These are phyloP conservation scores for Podocnemis expansa DNA, from an alignment of 2,113 vertebrate genomes.

Conservation along the genomic window DNA sequence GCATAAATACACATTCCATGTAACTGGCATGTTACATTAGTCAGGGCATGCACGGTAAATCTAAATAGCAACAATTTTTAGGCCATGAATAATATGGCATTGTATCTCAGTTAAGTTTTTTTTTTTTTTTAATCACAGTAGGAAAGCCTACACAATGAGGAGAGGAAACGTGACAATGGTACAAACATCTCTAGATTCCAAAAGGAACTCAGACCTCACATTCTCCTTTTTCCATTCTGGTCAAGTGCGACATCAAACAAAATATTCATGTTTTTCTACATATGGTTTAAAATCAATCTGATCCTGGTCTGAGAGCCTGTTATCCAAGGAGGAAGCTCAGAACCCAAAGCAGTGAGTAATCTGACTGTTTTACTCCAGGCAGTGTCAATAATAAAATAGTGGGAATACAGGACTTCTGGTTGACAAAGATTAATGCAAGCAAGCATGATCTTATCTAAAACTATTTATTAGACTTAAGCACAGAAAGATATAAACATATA, in stretches of 20 bases:
- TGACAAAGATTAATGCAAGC: no score
- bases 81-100: not conserved
- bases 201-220: not conserved
- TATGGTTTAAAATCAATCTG: not conserved
- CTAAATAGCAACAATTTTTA: not conserved
- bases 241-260: not conserved
- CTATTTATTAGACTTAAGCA: no score
- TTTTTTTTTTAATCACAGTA: not conserved
- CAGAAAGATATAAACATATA: no score
- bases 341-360: no score
- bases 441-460: no score
- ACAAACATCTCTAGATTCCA: not conserved
- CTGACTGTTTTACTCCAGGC: no score
- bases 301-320: not conserved
- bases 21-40: not conserved
- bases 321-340: no score
- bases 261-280: not conserved
- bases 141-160: not conserved
- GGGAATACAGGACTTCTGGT: no score
- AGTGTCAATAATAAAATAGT: no score
- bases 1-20: accelerated
- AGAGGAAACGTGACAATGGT: not conserved
- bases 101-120: not conserved
- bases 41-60: not conserved
- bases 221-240: not conserved